Percentiles rank a stretch among this genome's conserved stretches.
Evolutionary conservation across 2,113 vertebrate species (phyloP).

Genomic region (Megalops atlanticus): DNA sequence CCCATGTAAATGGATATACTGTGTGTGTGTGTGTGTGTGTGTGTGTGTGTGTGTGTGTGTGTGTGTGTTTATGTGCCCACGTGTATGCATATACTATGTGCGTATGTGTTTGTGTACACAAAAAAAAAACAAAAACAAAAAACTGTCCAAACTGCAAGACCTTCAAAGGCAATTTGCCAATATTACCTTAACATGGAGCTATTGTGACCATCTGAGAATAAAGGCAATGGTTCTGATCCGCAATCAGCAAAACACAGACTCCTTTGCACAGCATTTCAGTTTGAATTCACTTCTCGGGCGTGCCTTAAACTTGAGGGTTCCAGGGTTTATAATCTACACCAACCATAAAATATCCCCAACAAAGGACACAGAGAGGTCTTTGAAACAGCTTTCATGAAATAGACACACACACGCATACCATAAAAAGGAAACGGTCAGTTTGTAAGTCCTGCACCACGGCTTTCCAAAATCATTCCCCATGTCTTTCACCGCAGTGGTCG

Average conservation of each 20-base stretch:
- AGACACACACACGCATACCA: neutral
- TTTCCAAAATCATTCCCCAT: constrained; percentile 28
- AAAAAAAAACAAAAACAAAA: too few relatives aligned
- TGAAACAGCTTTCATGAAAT: neutral
- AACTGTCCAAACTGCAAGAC: too few relatives aligned
- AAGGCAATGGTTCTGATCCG: neutral
- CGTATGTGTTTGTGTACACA: too few relatives aligned
- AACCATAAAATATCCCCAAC: constrained; percentile 11
- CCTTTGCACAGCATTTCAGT: neutral
- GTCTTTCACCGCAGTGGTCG: constrained; percentile 33
- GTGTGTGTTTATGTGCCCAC: too few relatives aligned
- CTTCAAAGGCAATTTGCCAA: too few relatives aligned
- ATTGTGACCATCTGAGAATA: neutral
- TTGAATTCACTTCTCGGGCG: neutral
- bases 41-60: too few relatives aligned
- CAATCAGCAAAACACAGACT: neutral
- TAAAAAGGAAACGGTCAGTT: constrained; percentile 27
- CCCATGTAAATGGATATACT: too few relatives aligned
- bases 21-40: too few relatives aligned
- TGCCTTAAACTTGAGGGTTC: neutral
- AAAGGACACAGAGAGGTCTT: constrained; percentile 12
- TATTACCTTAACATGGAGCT: too few relatives aligned
- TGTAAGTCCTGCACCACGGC: constrained; percentile 1
- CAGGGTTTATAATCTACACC: constrained; percentile 8
- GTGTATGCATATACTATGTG: too few relatives aligned